Conservation (phyloP, 2,888 invertebrate species). For the Willowsia nigromaculata region DNA sequence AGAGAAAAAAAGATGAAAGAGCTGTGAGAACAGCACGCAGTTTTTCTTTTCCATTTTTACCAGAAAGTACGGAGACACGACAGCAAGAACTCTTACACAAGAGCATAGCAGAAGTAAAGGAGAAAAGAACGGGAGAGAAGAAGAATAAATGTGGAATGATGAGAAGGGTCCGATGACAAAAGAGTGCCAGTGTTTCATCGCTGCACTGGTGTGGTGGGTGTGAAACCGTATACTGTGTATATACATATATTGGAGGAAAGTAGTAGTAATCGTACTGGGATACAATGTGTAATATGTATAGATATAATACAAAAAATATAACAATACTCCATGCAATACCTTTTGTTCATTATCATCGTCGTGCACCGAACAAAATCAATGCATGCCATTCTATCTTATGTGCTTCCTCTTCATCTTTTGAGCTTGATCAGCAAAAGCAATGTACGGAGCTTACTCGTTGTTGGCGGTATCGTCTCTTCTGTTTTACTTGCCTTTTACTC, state of each 20-base stretch:
- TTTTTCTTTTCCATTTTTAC: constrained; percentile 44
- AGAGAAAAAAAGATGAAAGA: constrained; percentile 34
- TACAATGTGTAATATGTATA: background rate
- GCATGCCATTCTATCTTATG: constrained; percentile 24
- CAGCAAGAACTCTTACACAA: constrained; percentile 16
- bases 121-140: background rate
- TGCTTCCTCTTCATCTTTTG: constrained; percentile 39
- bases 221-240: background rate
- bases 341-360: constrained; percentile 30
- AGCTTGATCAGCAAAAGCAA: constrained; percentile 37
- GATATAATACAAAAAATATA: background rate
- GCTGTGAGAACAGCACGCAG: constrained; percentile 7
- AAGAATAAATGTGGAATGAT: constrained; percentile 27
- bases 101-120: background rate
- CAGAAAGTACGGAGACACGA: background rate
- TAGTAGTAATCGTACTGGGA: background rate
- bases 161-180: constrained; percentile 78
- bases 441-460: background rate
- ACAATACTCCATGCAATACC: background rate
- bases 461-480: background rate
- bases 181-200: constrained; percentile 71
- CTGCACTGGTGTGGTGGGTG: background rate
- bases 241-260: background rate
- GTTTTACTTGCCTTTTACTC: background rate
- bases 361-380: constrained; percentile 40